These are phyloP conservation scores for Venustaconcha ellipsiformis DNA, from an alignment of 1,140 invertebrate species.

Conservation along the genomic window DNA sequence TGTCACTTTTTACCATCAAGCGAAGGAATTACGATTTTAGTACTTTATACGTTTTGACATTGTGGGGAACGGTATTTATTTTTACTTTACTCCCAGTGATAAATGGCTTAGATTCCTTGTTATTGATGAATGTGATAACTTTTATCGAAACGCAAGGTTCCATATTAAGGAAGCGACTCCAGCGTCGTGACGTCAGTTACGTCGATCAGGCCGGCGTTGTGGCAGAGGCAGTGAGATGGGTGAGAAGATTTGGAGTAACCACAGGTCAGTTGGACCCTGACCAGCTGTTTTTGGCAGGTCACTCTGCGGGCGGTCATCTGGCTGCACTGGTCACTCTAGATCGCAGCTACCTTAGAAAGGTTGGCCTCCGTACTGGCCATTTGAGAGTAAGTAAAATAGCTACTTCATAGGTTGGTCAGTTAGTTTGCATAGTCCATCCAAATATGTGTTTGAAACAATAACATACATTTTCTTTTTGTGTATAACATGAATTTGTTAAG, in stretches of 20 bases:
- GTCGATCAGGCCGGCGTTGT: constrained; percentile 20
- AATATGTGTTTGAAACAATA: too few species aligned
- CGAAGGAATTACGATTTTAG: too few species aligned
- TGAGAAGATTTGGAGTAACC: constrained; percentile 11
- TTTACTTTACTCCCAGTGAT: too few species aligned
- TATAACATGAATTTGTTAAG: too few species aligned
- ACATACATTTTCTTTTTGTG: too few species aligned
- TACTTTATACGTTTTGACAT: too few species aligned
- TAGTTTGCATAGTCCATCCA: too few species aligned
- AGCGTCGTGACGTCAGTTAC: constrained; percentile 1
- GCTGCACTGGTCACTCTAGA: constrained; percentile 21
- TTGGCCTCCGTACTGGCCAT: not conserved
- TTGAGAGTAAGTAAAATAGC: too few species aligned
- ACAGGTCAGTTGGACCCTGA: constrained; percentile 3
- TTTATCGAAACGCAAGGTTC: constrained; percentile 12
- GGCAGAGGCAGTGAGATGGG: constrained; percentile 21
- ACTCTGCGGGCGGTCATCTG: constrained; percentile 38
- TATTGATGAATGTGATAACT: not conserved
- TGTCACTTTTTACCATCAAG: too few species aligned
- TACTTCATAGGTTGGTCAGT: too few species aligned
- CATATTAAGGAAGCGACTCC: constrained; percentile 4
- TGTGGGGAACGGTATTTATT: too few species aligned
- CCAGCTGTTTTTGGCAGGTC: constrained; percentile 31
- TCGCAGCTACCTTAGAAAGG: not conserved
- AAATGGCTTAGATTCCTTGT: too few species aligned